Evolutionary conservation across 2,888 invertebrate species (phyloP), one percentile per base, ranked within the genome.

Genomic region (Ecdyonurus torrentis): DNA sequence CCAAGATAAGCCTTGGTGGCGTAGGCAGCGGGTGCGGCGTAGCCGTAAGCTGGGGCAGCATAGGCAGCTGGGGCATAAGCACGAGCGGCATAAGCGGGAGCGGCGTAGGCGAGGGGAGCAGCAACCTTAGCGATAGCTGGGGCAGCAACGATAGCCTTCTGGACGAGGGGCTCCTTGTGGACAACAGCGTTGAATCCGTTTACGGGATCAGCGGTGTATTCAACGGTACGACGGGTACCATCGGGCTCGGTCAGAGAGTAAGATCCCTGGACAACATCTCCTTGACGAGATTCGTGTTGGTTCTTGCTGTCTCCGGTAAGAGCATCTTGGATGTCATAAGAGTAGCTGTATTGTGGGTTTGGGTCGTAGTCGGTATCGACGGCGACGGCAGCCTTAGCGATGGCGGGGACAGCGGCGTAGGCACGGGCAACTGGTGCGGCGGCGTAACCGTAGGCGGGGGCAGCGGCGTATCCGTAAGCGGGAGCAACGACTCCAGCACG

Each of bases 1-100:
- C 55, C 55, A 7, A 55, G 55, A 15, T 37, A 37, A 37, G 37
- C n/a, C n/a, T n/a, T n/a, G n/a, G n/a, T n/a, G n/a, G 18, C 55
- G 55, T 7, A n/a, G 55, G 58, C 58, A 7, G 25, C 5, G 1
- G 61, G 25, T 2, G 62, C 58, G 25, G 61, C 53, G 23, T 60
- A 60, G 1, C 25, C 60, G 22, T 37, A 37, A 37, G 52, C 61
- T 3, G 52, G 52, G 2, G 61, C 61, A n/a, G 50, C 25, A 1
- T 19, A 19, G 15, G 50, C 50, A 23, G 52, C 53, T n/a, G 37
- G 52, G 18, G 52, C 52, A 2, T 24, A 24, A 19, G 60, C 60
- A n/a, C 15, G 25, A 19, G 60, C 18, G 50, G 73, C 71, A 66
- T 72, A 72, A 37, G 70, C 69, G 66, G 70, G 69, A 59, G 70